Evolutionary conservation across 2,113 vertebrate species (phyloP).

Genomic region (Laticauda laticaudata): DNA sequence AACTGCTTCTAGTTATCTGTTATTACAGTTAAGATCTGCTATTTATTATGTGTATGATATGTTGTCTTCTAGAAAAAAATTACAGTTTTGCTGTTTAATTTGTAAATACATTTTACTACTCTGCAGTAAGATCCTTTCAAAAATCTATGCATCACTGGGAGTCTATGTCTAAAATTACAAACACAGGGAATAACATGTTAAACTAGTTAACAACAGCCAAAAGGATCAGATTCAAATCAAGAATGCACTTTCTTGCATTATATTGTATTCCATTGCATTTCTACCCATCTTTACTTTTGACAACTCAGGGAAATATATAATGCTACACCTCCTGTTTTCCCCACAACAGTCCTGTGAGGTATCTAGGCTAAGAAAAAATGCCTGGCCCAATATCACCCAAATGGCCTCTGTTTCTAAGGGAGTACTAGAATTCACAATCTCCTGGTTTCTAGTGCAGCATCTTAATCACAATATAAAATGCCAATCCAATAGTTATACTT

Average conservation of each 20-base stretch:
- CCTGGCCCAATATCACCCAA: not conserved
- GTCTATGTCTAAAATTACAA: conserved; percentile 60
- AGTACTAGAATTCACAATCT: not conserved
- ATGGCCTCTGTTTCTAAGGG: not conserved
- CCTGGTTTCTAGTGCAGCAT: not conserved
- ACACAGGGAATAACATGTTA: conserved; percentile 72
- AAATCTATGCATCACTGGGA: conserved; percentile 62
- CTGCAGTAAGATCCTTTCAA: conserved; percentile 61
- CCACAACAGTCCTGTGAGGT: not conserved
- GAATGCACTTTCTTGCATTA: conserved; percentile 19
- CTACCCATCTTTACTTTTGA: not conserved
- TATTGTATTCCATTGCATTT: not conserved
- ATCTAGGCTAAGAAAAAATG: not conserved
- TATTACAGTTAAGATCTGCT: not conserved
- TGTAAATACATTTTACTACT: conserved; percentile 62
- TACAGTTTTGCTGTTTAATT: conserved; percentile 63
- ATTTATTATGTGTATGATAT: not conserved
- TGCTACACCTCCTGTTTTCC: not conserved
- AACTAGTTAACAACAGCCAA: conserved; percentile 62
- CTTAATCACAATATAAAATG: conserved; percentile 27
- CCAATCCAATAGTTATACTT: conserved; percentile 1
- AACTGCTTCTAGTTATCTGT: not conserved
- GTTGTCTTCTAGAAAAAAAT: conserved; percentile 30
- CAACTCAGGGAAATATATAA: not conserved
- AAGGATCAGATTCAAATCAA: conserved; percentile 54